phyloP scores from a whole-genome alignment of 2,888 invertebrate genomes.

The Acheta domesticus region DNA sequence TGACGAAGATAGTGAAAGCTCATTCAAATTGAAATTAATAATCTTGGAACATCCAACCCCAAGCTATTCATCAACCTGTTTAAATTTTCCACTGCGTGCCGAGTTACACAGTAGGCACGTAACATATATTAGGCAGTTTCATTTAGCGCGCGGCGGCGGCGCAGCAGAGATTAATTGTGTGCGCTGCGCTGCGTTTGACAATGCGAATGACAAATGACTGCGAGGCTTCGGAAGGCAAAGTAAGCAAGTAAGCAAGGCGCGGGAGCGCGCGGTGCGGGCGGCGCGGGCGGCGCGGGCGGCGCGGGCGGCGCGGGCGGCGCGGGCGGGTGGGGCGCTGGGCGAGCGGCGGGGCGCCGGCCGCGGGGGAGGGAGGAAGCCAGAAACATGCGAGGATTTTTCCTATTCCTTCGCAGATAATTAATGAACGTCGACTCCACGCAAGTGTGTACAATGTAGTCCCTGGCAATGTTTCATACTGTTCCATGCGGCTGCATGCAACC shows the following conservation, averaged over 20 bases:
- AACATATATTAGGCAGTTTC: slow-evolving; percentile 18
- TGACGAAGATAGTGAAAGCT: slow-evolving; percentile 18
- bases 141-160: background rate
- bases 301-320: background rate
- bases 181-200: slow-evolving; percentile 18
- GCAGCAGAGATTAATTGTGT: slow-evolving; percentile 18
- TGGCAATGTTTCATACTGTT: slow-evolving; percentile 10
- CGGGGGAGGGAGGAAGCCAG: slow-evolving; percentile 6
- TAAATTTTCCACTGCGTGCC: slow-evolving; percentile 18
- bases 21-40: slow-evolving; percentile 18
- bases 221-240: background rate
- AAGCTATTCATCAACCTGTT: slow-evolving; percentile 18
- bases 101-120: slow-evolving; percentile 9
- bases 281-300: background rate
- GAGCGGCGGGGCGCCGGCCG: background rate
- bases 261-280: background rate
- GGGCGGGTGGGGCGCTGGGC: background rate
- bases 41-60: slow-evolving; percentile 18
- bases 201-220: slow-evolving; percentile 10
- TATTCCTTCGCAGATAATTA: slow-evolving; percentile 18
- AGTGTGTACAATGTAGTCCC: slow-evolving; percentile 10
- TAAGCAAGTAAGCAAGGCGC: slow-evolving; percentile 9
- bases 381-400: slow-evolving; percentile 10
- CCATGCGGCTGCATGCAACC: slow-evolving; percentile 18
- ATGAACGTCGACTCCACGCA: slow-evolving; percentile 18